Evolutionary conservation across 2,113 vertebrate species (phyloP), one percentile per base, ranked within the genome.

Genomic region (Stictonetta naevosa): DNA sequence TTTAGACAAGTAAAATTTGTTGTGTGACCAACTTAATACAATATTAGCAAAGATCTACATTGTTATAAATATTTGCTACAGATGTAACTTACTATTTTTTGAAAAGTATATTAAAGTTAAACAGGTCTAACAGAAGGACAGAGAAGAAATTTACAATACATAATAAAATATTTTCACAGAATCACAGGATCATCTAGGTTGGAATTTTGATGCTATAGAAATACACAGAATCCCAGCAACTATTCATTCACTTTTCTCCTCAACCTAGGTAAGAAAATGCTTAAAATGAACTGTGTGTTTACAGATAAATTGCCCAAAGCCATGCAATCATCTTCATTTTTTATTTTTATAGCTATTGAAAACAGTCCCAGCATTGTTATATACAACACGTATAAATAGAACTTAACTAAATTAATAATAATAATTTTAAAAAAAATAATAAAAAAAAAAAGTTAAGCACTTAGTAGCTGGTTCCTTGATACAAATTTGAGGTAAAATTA

Each of bases 381-480:
- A 1, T 38, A 40, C 0, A 1, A 8, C 22, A 64, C 16, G 23
- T 0, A 0, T 19, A 62, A 3, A 29, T 7, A 44, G 36, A 80
- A 8, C 6, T 21, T 28, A 63, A 83, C 31, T 63, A 1, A 66
- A 38, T 38, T 8, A 38, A 38, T 38, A n/a, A n/a, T 38, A 33
- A 48, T 4, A 21, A 48, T n/a, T n/a, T n/a, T n/a, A 13, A 23
- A 50, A 22, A 59, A 75, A 83, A 25, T 25, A 62, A 77, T 7
- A 52, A 50, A 50, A 12, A 50, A 50, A 50, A 59, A 86, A 58
- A 77, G 16, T 5, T 13, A 4, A 66, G n/a, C 38, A 56, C 16
- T 7, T 59, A 56, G 16, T 28, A 82, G 33, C 18, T 83, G 12
- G 7, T 33, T 56, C 13, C 60, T 66, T 66, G 12, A 60, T 25